Base-by-base conservation (phyloP, 2,113 vertebrate species). In the Phrynosoma platyrhinos region DNA sequence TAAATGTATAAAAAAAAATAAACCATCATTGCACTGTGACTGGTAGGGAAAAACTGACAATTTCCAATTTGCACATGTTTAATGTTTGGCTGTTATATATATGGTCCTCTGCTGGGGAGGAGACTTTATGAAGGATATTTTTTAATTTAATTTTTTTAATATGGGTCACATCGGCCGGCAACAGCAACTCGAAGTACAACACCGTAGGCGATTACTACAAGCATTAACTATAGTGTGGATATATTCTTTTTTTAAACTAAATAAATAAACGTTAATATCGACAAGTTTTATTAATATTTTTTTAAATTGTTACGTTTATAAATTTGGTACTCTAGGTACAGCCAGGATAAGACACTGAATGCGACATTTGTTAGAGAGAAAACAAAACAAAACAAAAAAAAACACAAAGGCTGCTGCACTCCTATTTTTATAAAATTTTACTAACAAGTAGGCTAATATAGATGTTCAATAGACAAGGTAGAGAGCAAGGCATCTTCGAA, bases 1-100 rank as follows among this genome's bases (percentile, higher is more conserved):
- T 62, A 62, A 96, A 97, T 96, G 96, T 97, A 96, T 96, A 96
- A 96, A 82, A 12, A 86, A 47, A 47, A 47, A 36, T 36, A 47
- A 47, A 95, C 97, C 98, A 97, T 98, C 98, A 96, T 98, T 99
- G 99, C 98, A 99, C 98, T 99, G 98, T 99, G 99, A 99, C 98
- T 98, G 98, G 98, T 98, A 96, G 97, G 97, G 97, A 97, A 97
- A 98, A 98, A 98, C 98, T 98, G 98, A 98, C 97, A 97, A 96
- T 97, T 98, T 98, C 97, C 98, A 97, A 97, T 99, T 99, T 99
- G 99, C 98, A 99, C 98, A 99, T 98, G 97, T 98, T 97, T 97
- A 97, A 98, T 97, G 97, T 97, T 98, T 97, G 98, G 98, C 98
- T 98, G 97, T 98, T 97, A 97, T 96, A 96, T 98, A 97, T 98